A percentile compares a stretch with the other conserved stretches of the same genome.
Conservation (phyloP, 2,888 invertebrate species). For the Formica aserva region DNA sequence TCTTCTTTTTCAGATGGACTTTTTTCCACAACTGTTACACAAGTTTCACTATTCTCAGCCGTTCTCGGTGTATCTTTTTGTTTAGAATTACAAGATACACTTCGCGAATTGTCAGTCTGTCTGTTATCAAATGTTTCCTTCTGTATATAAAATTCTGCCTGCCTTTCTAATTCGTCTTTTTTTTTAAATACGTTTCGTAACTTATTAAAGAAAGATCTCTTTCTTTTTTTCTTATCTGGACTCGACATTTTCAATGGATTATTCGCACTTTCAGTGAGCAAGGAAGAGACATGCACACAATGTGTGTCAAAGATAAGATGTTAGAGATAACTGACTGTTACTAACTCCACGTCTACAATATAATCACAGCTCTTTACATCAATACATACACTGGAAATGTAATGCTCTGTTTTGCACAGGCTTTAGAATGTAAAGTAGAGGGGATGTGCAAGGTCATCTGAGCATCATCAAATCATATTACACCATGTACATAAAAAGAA, state of each 20-base stretch:
- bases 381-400: conserved; percentile 35
- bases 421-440: conserved; percentile 52
- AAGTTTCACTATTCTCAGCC: background rate
- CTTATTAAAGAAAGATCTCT: conserved; percentile 68
- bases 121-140: conserved; percentile 3
- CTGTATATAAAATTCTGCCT: conserved; percentile 4
- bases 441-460: conserved; percentile 68
- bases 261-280: background rate
- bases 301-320: conserved; percentile 40
- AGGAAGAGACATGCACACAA: conserved; percentile 17
- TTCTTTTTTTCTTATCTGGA: conserved; percentile 58
- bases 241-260: conserved; percentile 61
- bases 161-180: conserved; percentile 43
- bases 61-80: background rate
- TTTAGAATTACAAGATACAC: conserved; percentile 10
- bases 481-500: conserved; percentile 50
- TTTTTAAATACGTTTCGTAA: conserved; percentile 61
- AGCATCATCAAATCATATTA: conserved; percentile 54
- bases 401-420: conserved; percentile 31
- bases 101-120: conserved; percentile 11
- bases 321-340: conserved; percentile 50
- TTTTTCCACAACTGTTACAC: background rate
- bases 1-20: background rate
- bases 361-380: conserved; percentile 26
- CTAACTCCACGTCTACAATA: conserved; percentile 41